Percentiles rank a stretch among this genome's conserved stretches.
Evolutionary conservation across 2,888 invertebrate genomes (phyloP).

Genomic region (Leucophora obtusa): DNA sequence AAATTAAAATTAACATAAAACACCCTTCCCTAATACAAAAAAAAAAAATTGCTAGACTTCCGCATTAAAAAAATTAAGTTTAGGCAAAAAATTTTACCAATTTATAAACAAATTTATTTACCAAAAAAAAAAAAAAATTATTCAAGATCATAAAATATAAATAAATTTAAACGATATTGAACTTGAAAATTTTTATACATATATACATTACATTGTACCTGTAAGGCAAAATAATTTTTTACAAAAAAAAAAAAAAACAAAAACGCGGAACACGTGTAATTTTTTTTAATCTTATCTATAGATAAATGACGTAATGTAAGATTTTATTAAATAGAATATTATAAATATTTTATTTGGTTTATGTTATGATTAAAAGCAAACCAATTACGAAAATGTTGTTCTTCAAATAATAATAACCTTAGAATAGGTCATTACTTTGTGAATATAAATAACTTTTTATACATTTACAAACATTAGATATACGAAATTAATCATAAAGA

Average conservation of each 20-base stretch:
- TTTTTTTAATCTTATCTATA: background rate
- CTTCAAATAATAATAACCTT: conserved; percentile 20
- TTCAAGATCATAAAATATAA: background rate
- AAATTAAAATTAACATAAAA: conserved; percentile 8
- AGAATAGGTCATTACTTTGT: conserved; percentile 22
- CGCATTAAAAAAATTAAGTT: conserved; percentile 19
- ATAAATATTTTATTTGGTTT: background rate
- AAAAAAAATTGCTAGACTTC: conserved; percentile 19
- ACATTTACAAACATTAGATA: background rate
- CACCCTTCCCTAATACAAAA: background rate
- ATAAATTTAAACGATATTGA: conserved; percentile 22
- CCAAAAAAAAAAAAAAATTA: background rate
- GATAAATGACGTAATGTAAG: background rate
- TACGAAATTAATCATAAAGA: conserved; percentile 12
- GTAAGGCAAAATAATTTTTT: background rate
- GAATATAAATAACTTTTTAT: background rate
- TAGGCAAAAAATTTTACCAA: background rate
- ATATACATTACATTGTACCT: background rate
- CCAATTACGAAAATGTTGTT: background rate
- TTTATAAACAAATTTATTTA: background rate
- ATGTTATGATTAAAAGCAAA: too few species aligned
- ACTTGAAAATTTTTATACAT: conserved; percentile 22
- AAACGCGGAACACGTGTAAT: conserved; percentile 16
- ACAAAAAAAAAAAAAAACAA: background rate
- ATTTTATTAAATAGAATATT: background rate